Evolutionary conservation across 2,888 invertebrate species (phyloP).

Genomic region (Caenorhabditis macrosperma): DNA sequence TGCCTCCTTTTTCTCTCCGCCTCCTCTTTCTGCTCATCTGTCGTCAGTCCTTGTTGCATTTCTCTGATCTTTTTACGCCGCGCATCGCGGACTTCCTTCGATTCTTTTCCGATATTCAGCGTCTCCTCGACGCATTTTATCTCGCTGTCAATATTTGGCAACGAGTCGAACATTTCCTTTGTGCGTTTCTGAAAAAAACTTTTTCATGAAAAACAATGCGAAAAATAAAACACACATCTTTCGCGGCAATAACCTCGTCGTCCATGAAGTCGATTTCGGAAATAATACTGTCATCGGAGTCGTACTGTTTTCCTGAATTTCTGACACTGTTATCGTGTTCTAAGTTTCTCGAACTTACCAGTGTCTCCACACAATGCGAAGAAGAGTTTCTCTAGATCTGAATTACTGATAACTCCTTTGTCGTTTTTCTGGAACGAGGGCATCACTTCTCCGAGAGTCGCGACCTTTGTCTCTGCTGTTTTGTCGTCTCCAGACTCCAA

Average conservation of each 20-base stretch:
- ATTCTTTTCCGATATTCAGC: conserved; percentile 21
- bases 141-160: neutral
- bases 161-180: neutral
- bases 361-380: conserved; percentile 7
- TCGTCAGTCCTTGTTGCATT: neutral
- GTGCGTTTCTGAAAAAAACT: conserved; percentile 7
- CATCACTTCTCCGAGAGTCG: neutral
- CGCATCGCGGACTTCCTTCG: conserved; percentile 16
- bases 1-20: neutral
- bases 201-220: neutral
- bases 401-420: conserved; percentile 1
- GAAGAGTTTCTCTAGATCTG: conserved; percentile 25
- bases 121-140: neutral
- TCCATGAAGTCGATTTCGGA: conserved; percentile 52
- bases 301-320: conserved; percentile 28
- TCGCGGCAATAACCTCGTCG: conserved; percentile 19
- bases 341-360: neutral
- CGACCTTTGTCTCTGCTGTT: neutral
- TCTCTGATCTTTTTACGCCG: conserved; percentile 4
- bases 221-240: conserved; percentile 16
- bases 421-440: neutral
- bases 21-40: conserved; percentile 12
- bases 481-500: neutral
- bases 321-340: neutral
- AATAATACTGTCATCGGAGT: conserved; percentile 49